Evolutionary conservation across 2,797 vertebrate genomes (phyloP).

Genomic region (Crypturellus tataupa): DNA sequence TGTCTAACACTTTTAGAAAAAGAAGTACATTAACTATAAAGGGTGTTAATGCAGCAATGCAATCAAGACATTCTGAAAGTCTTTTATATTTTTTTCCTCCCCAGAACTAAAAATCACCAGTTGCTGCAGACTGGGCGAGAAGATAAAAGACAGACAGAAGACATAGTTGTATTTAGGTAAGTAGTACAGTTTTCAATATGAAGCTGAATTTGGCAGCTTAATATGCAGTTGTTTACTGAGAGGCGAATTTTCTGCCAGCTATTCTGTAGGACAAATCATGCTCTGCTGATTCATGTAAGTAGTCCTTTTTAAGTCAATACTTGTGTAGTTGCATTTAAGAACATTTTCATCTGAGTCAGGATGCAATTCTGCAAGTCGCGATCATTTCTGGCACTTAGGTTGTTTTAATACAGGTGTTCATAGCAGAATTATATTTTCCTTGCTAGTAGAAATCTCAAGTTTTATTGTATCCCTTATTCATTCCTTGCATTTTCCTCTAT

Average conservation of each 20-base stretch:
- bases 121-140: background rate
- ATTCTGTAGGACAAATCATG: background rate
- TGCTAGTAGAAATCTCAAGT: background rate
- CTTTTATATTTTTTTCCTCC: background rate
- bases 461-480: background rate
- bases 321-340: background rate
- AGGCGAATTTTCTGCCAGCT: slow-evolving; percentile 6
- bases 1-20: slow-evolving; percentile 27
- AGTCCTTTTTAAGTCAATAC: background rate
- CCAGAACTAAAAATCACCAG: background rate
- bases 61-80: background rate
- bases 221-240: background rate
- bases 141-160: background rate
- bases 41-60: background rate
- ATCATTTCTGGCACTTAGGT: background rate
- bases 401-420: background rate
- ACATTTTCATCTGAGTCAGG: background rate
- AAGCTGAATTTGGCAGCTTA: background rate
- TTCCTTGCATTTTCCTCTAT: background rate
- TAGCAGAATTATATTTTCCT: background rate
- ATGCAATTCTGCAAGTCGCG: background rate
- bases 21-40: slow-evolving; percentile 40
- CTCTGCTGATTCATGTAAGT: background rate
- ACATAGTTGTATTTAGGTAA: background rate
- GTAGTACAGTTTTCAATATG: background rate